Base-by-base conservation (phyloP, 2,888 invertebrate genomes). In the Hyposoter dolosus region DNA sequence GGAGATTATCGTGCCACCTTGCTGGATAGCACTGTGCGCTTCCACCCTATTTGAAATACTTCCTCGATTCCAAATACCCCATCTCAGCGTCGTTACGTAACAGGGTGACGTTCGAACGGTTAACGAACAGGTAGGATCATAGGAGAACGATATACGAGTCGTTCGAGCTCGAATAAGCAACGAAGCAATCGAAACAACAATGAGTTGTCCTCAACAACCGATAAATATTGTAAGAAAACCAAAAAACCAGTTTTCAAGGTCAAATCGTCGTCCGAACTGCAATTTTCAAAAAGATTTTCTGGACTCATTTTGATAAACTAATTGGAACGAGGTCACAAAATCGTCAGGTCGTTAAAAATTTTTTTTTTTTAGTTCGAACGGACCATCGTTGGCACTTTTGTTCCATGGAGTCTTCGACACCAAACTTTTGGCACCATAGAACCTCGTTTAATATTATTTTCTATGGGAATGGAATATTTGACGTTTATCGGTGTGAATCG, bases 1-100 rank as follows among this genome's bases (percentile, higher is more conserved):
- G 80, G 83, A 86, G 86, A 86, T 86, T 86, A 86, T 77, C 83
- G 83, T 81, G 81, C 80, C 75, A 50, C 77, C 86, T 86, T 81
- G 75, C 77, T 65, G 45, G 47, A 66, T 63, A 35, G 60, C 3
- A 60, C 60, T 60, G 60, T 28, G 60, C 60, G 28, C 75, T 68
- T 68, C n/a, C 15, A 40, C 75, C 81, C 74, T 28, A 72, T 75
- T 80, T 47, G 47, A 65, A 60, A 69, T 81, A 40, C 77, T 77
- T 28, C 60, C 77, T 68, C 72, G 53, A 82, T 78, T 77, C 69
- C 23, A 63, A 43, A 47, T 68, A 66, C 32, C 47, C 45, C 56
- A 15, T n/a, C 32, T 32, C 17, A 17, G n/a, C 40, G 23, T 40
- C 69, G 23, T 45, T 69, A 45, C 40, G 43, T 28, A 69, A 43